Percentiles rank a stretch among this genome's conserved stretches.
Evolutionary conservation across 2,113 vertebrate genomes (phyloP).

Genomic region (Abramis brama): DNA sequence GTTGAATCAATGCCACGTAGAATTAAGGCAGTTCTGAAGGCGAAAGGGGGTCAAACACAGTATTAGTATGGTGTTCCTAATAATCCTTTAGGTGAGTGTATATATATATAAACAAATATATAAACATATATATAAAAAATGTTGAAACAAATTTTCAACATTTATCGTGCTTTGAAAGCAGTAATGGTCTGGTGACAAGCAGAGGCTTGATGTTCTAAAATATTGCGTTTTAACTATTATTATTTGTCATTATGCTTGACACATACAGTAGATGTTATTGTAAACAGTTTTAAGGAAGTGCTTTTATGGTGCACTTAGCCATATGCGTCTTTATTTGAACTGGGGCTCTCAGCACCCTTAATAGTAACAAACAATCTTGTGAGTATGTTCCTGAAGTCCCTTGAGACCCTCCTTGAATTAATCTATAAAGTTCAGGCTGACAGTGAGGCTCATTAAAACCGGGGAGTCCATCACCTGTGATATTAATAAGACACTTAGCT

Average conservation of each 20-base stretch:
- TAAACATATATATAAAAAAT: no score
- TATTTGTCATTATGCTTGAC: background rate
- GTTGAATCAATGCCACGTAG: no score
- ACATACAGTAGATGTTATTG: constrained; percentile 6
- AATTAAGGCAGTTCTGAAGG: no score
- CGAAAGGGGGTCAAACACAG: no score
- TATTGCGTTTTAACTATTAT: background rate
- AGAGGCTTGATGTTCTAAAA: background rate
- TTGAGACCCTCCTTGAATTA: constrained; percentile 24
- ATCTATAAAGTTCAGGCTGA: constrained; percentile 49
- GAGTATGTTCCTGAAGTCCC: background rate
- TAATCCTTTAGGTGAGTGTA: no score
- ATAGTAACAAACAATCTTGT: constrained; percentile 11
- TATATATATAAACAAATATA: no score
- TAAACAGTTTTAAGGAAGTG: background rate
- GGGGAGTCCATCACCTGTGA: constrained; percentile 40
- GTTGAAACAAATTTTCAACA: background rate
- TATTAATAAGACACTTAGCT: constrained; percentile 58
- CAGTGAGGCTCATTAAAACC: constrained; percentile 51
- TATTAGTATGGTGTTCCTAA: no score
- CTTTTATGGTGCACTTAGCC: background rate
- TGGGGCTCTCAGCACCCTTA: background rate
- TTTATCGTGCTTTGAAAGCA: background rate
- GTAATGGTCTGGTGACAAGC: background rate
- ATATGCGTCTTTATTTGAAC: background rate